Base-by-base conservation (phyloP, 2,888 invertebrate species). In the Protophormia terraenovae region DNA sequence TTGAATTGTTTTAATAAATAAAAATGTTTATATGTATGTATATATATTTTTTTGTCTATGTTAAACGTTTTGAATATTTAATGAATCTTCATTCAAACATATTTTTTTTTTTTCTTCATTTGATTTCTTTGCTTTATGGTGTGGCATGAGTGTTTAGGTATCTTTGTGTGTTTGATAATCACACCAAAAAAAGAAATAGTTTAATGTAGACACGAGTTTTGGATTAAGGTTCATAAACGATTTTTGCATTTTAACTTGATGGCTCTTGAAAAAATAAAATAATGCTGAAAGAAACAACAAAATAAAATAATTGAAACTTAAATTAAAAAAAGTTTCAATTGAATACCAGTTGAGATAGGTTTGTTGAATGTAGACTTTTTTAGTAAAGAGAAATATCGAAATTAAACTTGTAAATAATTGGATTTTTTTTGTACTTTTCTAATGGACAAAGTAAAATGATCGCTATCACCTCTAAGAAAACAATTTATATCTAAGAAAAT, bases 41-140 rank as follows among this genome's bases (percentile, higher is more conserved):
- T 22, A 0, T 14, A 29, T 60, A 41, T 62, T 55, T 47, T 47
- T 47, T 19, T 1, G 53, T 41, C 55, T 22, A 29, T 53, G 45
- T 45, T 67, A 67, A 66, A 67, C 45, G 67, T 32, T 77, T 67
- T 77, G 77, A 41, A 77, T 77, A 47, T 32, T 58, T 58, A 67
- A 67, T 67, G 66, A 55, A 58, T 41, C 24, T 55, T 77, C 32
- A 32, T 66, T 47, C 6, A 53, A 27, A 38, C n/a, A 32, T 19
- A 53, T 53, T 64, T 66, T 41, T 19, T 45, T 32, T 41, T 0
- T 29, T 29, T 16, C n/a, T 27, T 32, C 8, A 47, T 32, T 32
- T 32, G 3, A 41, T 73, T 60, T 41, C 19, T 47, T 62, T n/a
- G 19, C 7, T 12, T 27, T 16, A 7, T 32, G 22, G 22, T 1